phyloP scores from a whole-genome alignment of 1,140 invertebrate species.

The Pygmarrhopalites habei region DNA sequence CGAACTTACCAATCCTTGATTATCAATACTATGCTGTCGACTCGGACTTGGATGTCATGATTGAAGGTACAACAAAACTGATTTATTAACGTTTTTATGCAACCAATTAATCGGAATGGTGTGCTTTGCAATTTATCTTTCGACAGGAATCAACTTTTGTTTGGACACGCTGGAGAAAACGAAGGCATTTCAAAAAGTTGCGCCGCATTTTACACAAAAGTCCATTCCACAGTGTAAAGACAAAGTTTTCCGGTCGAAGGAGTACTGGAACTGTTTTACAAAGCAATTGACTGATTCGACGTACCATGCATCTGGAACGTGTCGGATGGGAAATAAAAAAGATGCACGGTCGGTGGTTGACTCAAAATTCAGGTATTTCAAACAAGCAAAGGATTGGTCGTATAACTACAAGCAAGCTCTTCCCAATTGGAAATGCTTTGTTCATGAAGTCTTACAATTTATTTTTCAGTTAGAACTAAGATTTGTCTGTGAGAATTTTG shows the following conservation, averaged over 20 bases:
- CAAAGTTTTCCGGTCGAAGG: background rate
- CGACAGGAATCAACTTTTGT: background rate
- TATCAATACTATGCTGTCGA: background rate
- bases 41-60: background rate
- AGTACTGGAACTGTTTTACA: slow-evolving; percentile 17
- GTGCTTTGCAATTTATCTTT: background rate
- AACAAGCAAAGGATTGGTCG: too few relatives aligned
- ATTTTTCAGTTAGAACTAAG: too few relatives aligned
- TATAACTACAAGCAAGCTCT: too few relatives aligned
- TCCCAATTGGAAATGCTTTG: too few relatives aligned
- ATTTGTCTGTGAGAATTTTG: too few relatives aligned
- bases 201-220: background rate
- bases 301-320: slow-evolving; percentile 22
- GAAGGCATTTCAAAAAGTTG: background rate
- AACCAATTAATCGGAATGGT: background rate
- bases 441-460: too few relatives aligned
- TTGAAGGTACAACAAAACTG: background rate
- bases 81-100: background rate
- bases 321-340: slow-evolving; percentile 22
- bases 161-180: background rate
- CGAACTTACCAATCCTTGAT: background rate
- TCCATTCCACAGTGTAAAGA: slow-evolving; percentile 15
- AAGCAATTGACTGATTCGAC: slow-evolving; percentile 21
- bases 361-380: slow-evolving; percentile 3
- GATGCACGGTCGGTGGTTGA: background rate